These are phyloP conservation scores for Trachelipus rathkii DNA, from an alignment of 1,140 invertebrate genomes.

Conservation along the genomic window DNA sequence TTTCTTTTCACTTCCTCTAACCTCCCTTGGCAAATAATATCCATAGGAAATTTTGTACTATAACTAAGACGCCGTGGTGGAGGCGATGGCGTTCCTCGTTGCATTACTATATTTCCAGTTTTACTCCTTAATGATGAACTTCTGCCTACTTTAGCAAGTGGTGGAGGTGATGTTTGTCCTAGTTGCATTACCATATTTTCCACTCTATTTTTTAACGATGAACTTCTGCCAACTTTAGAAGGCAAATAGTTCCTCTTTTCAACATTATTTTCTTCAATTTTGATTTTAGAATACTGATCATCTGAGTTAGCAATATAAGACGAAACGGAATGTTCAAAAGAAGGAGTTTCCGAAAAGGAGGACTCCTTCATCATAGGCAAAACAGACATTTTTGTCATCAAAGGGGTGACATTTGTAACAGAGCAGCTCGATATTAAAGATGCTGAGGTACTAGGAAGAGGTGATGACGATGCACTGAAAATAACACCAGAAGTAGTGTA, in stretches of 20 bases:
- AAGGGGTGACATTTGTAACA: neutral
- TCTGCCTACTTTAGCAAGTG: neutral
- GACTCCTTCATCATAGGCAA: neutral
- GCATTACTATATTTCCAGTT: neutral
- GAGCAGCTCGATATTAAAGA: neutral
- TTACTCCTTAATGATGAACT: neutral
- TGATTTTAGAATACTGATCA: too few relatives aligned
- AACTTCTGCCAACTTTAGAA: neutral
- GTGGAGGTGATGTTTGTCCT: neutral
- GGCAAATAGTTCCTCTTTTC: too few relatives aligned
- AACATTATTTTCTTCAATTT: too few relatives aligned
- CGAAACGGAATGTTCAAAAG: too few relatives aligned
- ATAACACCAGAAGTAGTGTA: neutral
- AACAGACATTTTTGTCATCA: neutral
- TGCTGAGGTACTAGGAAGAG: neutral
- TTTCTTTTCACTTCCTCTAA: neutral
- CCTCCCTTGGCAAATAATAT: neutral
- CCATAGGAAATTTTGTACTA: constrained; percentile 2
- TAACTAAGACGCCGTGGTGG: neutral
- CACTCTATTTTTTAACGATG: neutral
- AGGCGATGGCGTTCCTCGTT: neutral
- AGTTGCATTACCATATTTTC: neutral
- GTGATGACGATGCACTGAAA: neutral
- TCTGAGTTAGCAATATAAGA: too few relatives aligned
- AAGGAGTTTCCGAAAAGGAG: too few relatives aligned